A percentile compares a stretch with the other conserved stretches of the same genome.
Conservation (phyloP, 2,888 invertebrate species). For the Sarcophaga rosellei region DNA sequence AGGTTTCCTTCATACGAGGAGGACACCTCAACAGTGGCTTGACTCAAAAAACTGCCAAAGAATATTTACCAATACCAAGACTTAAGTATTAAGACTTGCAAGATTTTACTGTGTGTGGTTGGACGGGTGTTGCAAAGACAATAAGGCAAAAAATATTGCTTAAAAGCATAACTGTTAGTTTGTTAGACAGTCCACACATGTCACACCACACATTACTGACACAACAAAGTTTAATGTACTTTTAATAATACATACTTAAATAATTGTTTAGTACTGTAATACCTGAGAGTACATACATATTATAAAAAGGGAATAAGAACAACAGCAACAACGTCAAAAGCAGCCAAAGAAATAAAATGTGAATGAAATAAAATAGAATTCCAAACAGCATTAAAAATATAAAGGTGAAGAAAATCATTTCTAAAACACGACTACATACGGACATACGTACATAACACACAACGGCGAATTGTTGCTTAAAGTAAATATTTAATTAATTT, state of each 20-base stretch:
- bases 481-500: conserved; percentile 52
- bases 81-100: too few species aligned
- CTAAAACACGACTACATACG: not conserved
- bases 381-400: conserved; percentile 11
- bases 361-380: conserved; percentile 6
- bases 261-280: conserved; percentile 61
- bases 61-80: too few species aligned
- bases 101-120: too few species aligned
- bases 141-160: too few species aligned
- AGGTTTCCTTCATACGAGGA: too few species aligned
- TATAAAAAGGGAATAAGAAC: conserved; percentile 14
- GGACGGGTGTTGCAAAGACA: too few species aligned
- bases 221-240: conserved; percentile 76
- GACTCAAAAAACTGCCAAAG: not conserved
- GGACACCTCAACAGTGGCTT: too few species aligned
- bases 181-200: not conserved
- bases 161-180: too few species aligned
- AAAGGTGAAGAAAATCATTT: conserved; percentile 16
- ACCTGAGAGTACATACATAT: not conserved
- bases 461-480: conserved; percentile 16
- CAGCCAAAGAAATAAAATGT: not conserved
- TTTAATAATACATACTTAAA: conserved; percentile 74
- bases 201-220: not conserved
- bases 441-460: not conserved
- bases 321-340: not conserved